Base-by-base conservation (phyloP, 2,113 vertebrate genomes). In the Gasterosteus nipponicus region DNA sequence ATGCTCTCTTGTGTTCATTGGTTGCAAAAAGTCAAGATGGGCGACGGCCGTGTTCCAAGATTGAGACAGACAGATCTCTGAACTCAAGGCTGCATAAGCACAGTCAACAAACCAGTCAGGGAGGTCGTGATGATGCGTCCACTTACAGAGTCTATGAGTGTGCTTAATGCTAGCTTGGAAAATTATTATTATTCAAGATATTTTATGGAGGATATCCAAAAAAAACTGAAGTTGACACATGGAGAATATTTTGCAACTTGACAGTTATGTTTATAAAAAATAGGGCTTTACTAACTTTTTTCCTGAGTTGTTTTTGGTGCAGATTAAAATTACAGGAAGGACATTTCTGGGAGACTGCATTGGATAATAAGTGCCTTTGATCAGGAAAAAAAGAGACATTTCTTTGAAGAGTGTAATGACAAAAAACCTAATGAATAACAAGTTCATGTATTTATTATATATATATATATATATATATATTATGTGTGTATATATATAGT, bases 331-430 rank as follows among this genome's bases (percentile, higher is more conserved):
- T 46, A 46, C 7, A 29, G 7, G 2, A 73, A 73, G 47, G 38
- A 56, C 0, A 41, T 49, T 38, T 38, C 42, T 16, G 29, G 35
- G 46, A 51, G 61, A 15, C 26, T 39, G 62, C 16, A 2, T 18
- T 33, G 46, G 22, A 82, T 62, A 72, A 75, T 47, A 79, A 71
- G 47, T 57, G 18, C 12, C 10, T 47, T 12, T 82, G 56, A 77
- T 62, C 39, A 61, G 42, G 31, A 54, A 26, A 54, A 12, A 60
- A 39, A 19, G 2, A 29, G 16, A 47, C 11, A 51, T 5, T 35
- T 57, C 33, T 33, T 38, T 57, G 47, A 29, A 22, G 47, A 64
- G 31, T 18, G 18, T 42, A 39, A 63, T 56, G 10, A n/a, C 5
- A 15, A 54, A 44, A 15, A 16, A 63, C 10, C 16, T 4, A 47